Conservation (phyloP, 1,140 invertebrate species). For the Ooceraea biroi region DNA sequence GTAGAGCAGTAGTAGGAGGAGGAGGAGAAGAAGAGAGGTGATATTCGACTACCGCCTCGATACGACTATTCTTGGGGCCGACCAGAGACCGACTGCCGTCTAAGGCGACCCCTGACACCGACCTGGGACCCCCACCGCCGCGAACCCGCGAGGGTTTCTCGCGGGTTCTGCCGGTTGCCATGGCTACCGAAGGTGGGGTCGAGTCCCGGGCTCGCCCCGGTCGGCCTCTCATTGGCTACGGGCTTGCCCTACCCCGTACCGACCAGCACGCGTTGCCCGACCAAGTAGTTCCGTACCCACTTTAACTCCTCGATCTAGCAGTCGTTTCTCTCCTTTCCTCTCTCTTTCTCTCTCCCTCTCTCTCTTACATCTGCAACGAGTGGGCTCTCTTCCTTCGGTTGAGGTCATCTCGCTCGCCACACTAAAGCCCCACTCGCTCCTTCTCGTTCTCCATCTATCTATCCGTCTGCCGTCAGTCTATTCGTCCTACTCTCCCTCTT, state of each 20-base stretch:
- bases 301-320: slow-evolving; percentile 56
- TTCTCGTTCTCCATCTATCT: slow-evolving; percentile 61
- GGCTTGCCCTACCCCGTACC: slow-evolving; percentile 68
- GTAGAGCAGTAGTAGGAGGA: slow-evolving; percentile 62
- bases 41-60: slow-evolving; percentile 77
- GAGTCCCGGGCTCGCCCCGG: slow-evolving; percentile 84
- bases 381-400: slow-evolving; percentile 29
- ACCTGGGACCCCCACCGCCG: slow-evolving; percentile 82
- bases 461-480: slow-evolving; percentile 65
- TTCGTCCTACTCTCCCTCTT: slow-evolving; percentile 50
- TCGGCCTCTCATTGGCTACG: slow-evolving; percentile 83
- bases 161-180: slow-evolving; percentile 83
- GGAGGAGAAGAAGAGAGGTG: slow-evolving; percentile 74
- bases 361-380: slow-evolving; percentile 7
- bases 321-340: slow-evolving; percentile 29
- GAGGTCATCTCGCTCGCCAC: slow-evolving; percentile 68
- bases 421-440: slow-evolving; percentile 60
- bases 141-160: slow-evolving; percentile 81
- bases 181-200: slow-evolving; percentile 85
- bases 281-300: slow-evolving; percentile 64
- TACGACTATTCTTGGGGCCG: slow-evolving; percentile 85
- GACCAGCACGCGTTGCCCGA: slow-evolving; percentile 64
- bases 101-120: slow-evolving; percentile 85
- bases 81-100: slow-evolving; percentile 86
- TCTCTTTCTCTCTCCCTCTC: slow-evolving; percentile 13